Percentiles rank a stretch among this genome's conserved stretches.
phyloP scores from a whole-genome alignment of 2,113 vertebrate species.

The Hippoglossus stenolepis region DNA sequence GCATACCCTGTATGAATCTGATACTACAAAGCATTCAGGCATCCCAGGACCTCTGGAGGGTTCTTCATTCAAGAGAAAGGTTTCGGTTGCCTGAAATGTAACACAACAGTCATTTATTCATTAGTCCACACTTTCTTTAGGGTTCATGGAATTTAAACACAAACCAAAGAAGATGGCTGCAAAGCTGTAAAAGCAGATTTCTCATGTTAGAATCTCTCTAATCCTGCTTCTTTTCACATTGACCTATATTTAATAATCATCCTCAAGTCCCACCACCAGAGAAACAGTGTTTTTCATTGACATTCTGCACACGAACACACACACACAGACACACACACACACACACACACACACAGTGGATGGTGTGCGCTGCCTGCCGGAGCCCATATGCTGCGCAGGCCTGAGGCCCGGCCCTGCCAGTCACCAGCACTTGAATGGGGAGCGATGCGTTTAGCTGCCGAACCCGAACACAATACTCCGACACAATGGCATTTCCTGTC shows the following conservation, averaged over 20 bases:
- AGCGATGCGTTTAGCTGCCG: conserved; percentile 59
- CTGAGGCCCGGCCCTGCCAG: conserved; percentile 51
- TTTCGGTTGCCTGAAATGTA: conserved; percentile 85
- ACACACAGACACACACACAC: conserved; percentile 24
- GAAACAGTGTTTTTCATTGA: conserved; percentile 23
- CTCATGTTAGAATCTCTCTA: conserved; percentile 31
- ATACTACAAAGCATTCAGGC: conserved; percentile 87
- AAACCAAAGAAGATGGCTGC: conserved; percentile 26
- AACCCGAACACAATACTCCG: conserved; percentile 52
- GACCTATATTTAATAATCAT: conserved; percentile 25
- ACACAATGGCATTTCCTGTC: conserved; percentile 73
- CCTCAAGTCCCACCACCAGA: conserved; percentile 48
- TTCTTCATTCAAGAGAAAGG: conserved; percentile 87
- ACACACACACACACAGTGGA: conserved; percentile 24
- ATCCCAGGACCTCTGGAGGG: conserved; percentile 86
- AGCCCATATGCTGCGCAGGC: conserved; percentile 57
- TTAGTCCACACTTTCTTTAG: conserved; percentile 29
- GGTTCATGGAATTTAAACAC: conserved; percentile 36
- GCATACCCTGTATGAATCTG: conserved; percentile 87
- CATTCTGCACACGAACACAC: conserved; percentile 2
- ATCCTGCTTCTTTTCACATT: conserved; percentile 3
- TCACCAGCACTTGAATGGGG: conserved; percentile 54
- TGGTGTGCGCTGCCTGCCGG: conserved; percentile 42
- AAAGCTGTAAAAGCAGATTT: conserved; percentile 30
- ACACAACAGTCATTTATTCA: conserved; percentile 73